These are phyloP conservation scores for Tachypleus tridentatus DNA, from an alignment of 1,140 invertebrate genomes.

Conservation along the genomic window DNA sequence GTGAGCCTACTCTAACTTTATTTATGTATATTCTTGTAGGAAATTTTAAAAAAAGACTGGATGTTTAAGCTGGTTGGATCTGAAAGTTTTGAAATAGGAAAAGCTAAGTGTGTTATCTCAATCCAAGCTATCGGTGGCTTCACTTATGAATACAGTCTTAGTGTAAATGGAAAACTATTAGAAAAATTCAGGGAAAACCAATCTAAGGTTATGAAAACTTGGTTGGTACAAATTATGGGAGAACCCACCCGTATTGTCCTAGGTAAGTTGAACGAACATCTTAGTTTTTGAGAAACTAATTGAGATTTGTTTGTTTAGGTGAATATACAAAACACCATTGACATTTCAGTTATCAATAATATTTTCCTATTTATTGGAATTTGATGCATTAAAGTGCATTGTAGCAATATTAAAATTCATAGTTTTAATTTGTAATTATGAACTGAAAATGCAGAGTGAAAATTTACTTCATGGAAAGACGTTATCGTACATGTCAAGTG, in stretches of 20 bases:
- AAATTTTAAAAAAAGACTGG: conserved; percentile 62
- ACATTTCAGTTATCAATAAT: too few species aligned
- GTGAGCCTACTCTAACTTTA: not conserved
- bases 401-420: too few species aligned
- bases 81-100: conserved; percentile 47
- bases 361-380: too few species aligned
- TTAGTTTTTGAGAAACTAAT: too few species aligned
- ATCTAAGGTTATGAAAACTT: conserved; percentile 51
- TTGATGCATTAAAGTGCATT: too few species aligned
- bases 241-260: conserved; percentile 49
- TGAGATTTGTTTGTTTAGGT: too few species aligned
- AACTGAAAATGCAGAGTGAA: too few species aligned
- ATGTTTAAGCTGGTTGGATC: conserved; percentile 76
- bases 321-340: too few species aligned
- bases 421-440: too few species aligned
- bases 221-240: conserved; percentile 40
- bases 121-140: conserved; percentile 68
- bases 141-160: conserved; percentile 60
- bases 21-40: conserved; percentile 40
- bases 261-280: conserved; percentile 37
- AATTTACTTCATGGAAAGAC: too few species aligned
- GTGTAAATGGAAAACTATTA: conserved; percentile 59
- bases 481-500: too few species aligned
- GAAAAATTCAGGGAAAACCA: conserved; percentile 64
- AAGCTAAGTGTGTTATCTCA: conserved; percentile 41